Percentiles rank a stretch among this genome's conserved stretches.
phyloP scores from a whole-genome alignment of 2,888 invertebrate genomes.

The Hecatera dysodea region DNA sequence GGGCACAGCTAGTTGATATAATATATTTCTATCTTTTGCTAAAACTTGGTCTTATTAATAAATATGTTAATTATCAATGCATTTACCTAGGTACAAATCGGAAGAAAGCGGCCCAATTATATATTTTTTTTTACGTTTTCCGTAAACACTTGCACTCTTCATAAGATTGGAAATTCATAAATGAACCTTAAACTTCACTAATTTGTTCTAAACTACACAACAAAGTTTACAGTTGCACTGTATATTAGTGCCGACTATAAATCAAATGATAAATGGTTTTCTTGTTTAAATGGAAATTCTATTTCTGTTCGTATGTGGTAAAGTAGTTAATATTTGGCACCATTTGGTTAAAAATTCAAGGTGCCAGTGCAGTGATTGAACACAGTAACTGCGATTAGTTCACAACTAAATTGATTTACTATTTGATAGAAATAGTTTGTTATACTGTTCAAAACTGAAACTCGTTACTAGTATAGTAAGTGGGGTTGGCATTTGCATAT shows the following conservation, averaged over 20 bases:
- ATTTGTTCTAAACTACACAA: conserved; percentile 24
- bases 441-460: conserved; percentile 9
- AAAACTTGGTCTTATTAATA: not conserved
- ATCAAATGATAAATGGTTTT: conserved; percentile 38
- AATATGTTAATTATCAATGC: not conserved
- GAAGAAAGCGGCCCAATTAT: too few relatives aligned
- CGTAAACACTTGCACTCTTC: conserved; percentile 1
- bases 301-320: conserved; percentile 40
- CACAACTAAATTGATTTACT: conserved; percentile 21
- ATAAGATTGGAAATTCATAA: not conserved
- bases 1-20: too few relatives aligned
- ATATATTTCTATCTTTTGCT: not conserved
- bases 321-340: conserved; percentile 50
- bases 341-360: conserved; percentile 45
- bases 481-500: conserved; percentile 6
- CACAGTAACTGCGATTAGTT: conserved; percentile 29
- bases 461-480: conserved; percentile 14
- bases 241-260: conserved; percentile 37
- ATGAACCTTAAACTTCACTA: conserved; percentile 6
- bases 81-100: not conserved
- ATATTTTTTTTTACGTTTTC: not conserved
- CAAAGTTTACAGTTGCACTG: conserved; percentile 7
- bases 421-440: conserved; percentile 23
- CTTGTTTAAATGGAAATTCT: conserved; percentile 40
- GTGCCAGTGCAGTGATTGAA: conserved; percentile 54